Evolutionary conservation across 2,888 invertebrate species (phyloP), one percentile per base, ranked within the genome.

Genomic region (Zootermopsis nevadensis): DNA sequence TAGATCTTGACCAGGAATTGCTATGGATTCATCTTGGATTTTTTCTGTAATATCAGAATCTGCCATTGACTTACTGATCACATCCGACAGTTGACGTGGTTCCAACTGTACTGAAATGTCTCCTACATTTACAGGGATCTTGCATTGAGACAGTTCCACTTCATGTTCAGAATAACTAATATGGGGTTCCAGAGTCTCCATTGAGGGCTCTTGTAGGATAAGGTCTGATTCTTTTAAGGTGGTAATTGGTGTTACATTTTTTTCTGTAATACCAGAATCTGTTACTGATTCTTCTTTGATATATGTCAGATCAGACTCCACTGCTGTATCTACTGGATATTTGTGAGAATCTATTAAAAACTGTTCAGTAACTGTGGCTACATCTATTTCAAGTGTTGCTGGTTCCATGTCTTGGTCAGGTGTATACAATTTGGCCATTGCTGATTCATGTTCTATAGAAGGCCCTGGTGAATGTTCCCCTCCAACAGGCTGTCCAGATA

Each of bases 401-500:
- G 2, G 33, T 38, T 35, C 35, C 38, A 74, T 38, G 7, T 19
- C 35, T n/a, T 33, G 35, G 6, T 38, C 38, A n/a, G 74, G 33
- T 38, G n/a, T 15, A 66, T 19, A 60, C 66, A 12, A 10, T 30
- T 24, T 31, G 55, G 35, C 79, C 24, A 2, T 31, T 33, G 12
- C 27, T 66, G 31, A 27, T 10, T 79, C 67, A 35, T 35, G 30
- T 22, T 7, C 2, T 53, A 33, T 27, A 66, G 88, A 83, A 69
- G 85, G 85, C 31, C 86, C 80, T 85, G 85, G 85, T 86, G 86
- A 76, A 87, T 87, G 86, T 85, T 87, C 80, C 86, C 81, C 82
- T 79, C 60, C 22, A 10, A 60, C 33, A 60, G 79, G 79, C 31
- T 55, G 60, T 22, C 55, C 77, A 38, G 79, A 35, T 33, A 53